Evolutionary conservation across 2,797 vertebrate species (phyloP).

Genomic region (Toxotes lorentzi): DNA sequence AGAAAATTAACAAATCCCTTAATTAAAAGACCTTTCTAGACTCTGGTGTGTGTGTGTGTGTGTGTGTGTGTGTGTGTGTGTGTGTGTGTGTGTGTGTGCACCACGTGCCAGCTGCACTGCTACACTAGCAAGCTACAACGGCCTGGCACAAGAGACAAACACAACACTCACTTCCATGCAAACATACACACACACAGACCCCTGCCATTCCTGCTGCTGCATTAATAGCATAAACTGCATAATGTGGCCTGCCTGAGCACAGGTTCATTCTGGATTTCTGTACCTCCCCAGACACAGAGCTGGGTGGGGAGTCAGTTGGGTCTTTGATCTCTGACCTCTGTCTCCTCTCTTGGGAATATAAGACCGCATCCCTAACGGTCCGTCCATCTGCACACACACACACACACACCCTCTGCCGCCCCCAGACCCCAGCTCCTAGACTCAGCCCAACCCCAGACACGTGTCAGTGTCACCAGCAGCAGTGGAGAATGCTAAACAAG

Average conservation of each 20-base stretch:
- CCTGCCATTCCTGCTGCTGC: conserved; percentile 45
- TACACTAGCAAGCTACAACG: conserved; percentile 59
- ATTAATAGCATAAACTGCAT: conserved; percentile 78
- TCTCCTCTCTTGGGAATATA: conserved; percentile 65
- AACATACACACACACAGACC: conserved; percentile 42
- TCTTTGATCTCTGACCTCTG: conserved; percentile 78
- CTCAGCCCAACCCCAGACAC: conserved; percentile 64
- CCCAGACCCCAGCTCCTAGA: conserved; percentile 16
- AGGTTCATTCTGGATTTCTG: conserved; percentile 57
- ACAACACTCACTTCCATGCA: conserved; percentile 24
- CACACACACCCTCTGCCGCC: conserved; percentile 14
- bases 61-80: conserved; percentile 32
- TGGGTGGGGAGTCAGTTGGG: conserved; percentile 57
- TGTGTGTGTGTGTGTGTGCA: conserved; percentile 29
- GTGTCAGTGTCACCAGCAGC: conserved; percentile 71
- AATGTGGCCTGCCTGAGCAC: conserved; percentile 59
- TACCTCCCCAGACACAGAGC: conserved; percentile 61
- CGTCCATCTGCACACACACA: conserved; percentile 76
- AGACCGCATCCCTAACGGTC: conserved; percentile 75
- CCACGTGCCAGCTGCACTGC: conserved; percentile 75
- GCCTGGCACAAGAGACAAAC: conserved; percentile 57
- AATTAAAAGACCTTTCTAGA: conserved; percentile 81
- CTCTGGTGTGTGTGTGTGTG: conserved; percentile 36
- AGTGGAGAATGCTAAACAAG: conserved; percentile 69
- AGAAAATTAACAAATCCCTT: conserved; percentile 84